Conservation (phyloP, 2,113 vertebrate species). For the Rallus limicola region DNA sequence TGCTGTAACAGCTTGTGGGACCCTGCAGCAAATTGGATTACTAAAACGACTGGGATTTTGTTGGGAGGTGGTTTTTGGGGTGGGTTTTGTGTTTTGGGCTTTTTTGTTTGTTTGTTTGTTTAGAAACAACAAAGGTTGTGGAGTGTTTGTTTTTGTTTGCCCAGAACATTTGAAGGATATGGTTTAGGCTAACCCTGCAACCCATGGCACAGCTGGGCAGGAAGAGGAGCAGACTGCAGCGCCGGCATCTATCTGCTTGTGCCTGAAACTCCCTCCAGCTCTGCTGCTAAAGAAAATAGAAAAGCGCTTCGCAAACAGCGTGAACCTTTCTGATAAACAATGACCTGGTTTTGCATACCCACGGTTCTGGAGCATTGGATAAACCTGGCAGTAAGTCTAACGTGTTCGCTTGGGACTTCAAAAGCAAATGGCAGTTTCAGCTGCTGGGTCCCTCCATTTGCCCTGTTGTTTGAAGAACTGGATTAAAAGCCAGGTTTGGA, state of each 20-base stretch:
- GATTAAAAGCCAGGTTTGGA: neutral
- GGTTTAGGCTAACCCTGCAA: conserved; percentile 39
- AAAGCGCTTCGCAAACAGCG: neutral
- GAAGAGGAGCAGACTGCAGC: conserved; percentile 54
- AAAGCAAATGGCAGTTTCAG: neutral
- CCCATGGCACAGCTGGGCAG: conserved; percentile 66
- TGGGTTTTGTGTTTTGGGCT: too few relatives aligned
- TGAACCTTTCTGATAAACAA: neutral
- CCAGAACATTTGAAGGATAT: conserved; percentile 31
- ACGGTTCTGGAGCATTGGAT: neutral
- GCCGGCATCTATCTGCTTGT: neutral
- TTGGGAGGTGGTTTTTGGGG: neutral
- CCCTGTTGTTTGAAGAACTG: neutral
- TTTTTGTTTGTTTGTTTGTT: neutral
- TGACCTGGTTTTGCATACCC: neutral
- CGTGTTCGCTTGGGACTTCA: neutral
- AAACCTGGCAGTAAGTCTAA: neutral
- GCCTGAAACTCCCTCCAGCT: neutral
- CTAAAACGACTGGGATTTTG: conserved; percentile 8
- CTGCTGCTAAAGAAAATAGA: conserved; percentile 10
- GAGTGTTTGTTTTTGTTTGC: conserved; percentile 56
- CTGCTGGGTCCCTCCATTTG: neutral
- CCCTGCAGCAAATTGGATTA: conserved; percentile 19
- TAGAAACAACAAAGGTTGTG: conserved; percentile 49
- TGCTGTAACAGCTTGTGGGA: neutral